Conservation (phyloP, 2,797 vertebrate genomes). For the Synaphobranchus kaupii region DNA sequence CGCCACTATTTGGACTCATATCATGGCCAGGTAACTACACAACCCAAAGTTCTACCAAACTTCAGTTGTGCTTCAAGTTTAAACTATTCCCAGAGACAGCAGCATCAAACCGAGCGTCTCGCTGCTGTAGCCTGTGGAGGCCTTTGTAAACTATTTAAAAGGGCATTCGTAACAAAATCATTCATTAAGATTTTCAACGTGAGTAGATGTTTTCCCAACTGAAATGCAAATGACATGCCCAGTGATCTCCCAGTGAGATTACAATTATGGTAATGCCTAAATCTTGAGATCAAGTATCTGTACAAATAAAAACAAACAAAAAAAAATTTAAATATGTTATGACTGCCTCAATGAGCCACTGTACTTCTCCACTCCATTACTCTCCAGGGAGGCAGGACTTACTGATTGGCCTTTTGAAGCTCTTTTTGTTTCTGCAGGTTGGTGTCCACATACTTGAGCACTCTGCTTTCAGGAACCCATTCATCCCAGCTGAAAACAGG, state of each 20-base stretch:
- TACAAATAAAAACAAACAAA: background rate
- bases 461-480: constrained; percentile 99
- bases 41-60: no score
- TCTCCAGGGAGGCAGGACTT: constrained; percentile 61
- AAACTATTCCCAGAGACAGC: no score
- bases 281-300: background rate
- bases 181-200: background rate
- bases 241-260: background rate
- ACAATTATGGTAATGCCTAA: background rate
- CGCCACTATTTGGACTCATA: no score
- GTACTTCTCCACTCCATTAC: constrained; percentile 17
- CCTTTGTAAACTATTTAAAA: background rate
- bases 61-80: no score
- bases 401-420: constrained; percentile 99
- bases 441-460: constrained; percentile 98
- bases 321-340: background rate
- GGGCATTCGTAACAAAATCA: background rate
- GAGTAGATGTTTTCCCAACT: background rate
- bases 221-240: background rate
- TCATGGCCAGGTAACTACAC: no score
- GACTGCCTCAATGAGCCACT: background rate
- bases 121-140: background rate
- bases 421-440: constrained; percentile 99
- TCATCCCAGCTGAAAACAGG: constrained; percentile 91
- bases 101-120: background rate